Base-by-base conservation (phyloP, 2,888 invertebrate species). In the Nemotelus nigrinus region DNA sequence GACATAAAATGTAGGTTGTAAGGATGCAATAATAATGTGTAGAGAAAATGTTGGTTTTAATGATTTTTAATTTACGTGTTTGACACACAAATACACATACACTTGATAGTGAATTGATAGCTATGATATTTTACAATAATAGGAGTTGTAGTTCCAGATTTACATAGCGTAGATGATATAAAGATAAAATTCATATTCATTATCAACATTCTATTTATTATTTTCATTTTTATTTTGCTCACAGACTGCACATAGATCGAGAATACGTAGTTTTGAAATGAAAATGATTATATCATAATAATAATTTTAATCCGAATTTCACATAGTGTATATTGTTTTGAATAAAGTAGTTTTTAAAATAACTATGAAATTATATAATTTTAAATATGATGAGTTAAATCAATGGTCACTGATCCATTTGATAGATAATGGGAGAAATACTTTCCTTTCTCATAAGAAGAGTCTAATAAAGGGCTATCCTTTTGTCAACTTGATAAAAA, bases 281-380 rank as follows among this genome's bases (percentile, higher is more conserved):
- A 50, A 68, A 4, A 25, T 25, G 25, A 25, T 25, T 25, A 25
- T 53, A 67, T 53, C 55, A 55, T 55, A 70, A 43, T 44, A 65
- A 44, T 70, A 70, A n/a, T 25, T 70, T 70, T 55, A 53, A 70
- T 55, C 53, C 70, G 70, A 70, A 68, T 70, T 70, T 70, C 41
- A 39, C 3, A 53, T 7, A 25, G 25, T 25, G 25, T 25, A 25
- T 41, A 53, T 70, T 70, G 53, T 70, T 65, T 53, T 53, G 25
- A 70, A 70, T 70, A 70, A 70, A 70, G 44, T 55, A 47, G 53
- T 70, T 70, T 67, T 70, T 70, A 70, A 43, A 3, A 25, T 25
- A 44, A 65, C 10, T 25, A 58, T 58, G n/a, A 58, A 5, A 10
- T 58, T 10, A 25, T 58, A 10, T 25, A 10, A 53, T 53, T 53